These are phyloP conservation scores for Tragelaphus imberbis DNA, from an alignment of 2,113 vertebrate genomes.

Conservation along the genomic window DNA sequence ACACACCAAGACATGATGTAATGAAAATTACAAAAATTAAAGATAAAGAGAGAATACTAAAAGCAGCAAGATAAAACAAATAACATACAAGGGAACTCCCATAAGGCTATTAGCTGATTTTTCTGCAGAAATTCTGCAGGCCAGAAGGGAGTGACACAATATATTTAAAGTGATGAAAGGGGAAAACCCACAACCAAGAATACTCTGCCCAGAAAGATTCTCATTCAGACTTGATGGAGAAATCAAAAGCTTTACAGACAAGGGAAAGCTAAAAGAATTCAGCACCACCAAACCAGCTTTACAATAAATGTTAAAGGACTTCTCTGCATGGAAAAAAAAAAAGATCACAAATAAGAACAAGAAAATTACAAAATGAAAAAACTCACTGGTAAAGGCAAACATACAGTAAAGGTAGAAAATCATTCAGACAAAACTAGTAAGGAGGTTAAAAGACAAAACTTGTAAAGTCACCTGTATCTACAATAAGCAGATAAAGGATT, in stretches of 20 bases:
- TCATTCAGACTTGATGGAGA: background rate
- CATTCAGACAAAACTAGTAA: background rate
- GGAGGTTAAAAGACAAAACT: background rate
- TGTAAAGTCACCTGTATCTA: background rate
- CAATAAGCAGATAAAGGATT: background rate
- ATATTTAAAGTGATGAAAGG: background rate
- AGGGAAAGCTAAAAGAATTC: background rate
- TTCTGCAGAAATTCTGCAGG: background rate
- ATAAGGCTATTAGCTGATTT: background rate
- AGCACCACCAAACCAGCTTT: background rate
- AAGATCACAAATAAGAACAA: background rate
- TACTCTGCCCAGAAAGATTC: background rate
- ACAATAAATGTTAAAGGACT: background rate
- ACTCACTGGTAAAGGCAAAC: background rate
- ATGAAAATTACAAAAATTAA: background rate
- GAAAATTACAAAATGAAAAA: background rate
- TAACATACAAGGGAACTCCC: background rate
- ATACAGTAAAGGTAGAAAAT: background rate
- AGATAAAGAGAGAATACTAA: background rate
- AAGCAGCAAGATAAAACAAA: background rate
- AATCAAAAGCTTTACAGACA: background rate
- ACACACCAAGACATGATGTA: background rate
- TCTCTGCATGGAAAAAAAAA: background rate
- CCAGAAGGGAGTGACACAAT: background rate
- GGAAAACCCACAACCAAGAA: background rate